Evolutionary conservation across 2,797 vertebrate species (phyloP).

Genomic region (Pseudotriccus pelzelni): DNA sequence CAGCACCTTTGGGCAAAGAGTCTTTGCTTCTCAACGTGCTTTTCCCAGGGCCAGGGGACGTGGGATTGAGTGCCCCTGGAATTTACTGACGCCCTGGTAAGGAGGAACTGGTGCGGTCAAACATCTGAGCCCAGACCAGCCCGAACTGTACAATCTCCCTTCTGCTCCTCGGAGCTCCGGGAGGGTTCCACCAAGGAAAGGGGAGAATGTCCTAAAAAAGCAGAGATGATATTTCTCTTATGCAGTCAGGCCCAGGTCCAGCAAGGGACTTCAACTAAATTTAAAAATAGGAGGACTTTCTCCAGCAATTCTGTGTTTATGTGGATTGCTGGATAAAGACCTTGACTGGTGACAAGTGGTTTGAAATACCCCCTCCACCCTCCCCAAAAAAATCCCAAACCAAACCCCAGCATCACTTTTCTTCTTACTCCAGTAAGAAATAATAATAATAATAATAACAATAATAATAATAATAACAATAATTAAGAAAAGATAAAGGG

Average conservation of each 20-base stretch:
- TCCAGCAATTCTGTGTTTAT: not conserved
- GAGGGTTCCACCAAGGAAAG: conserved; percentile 51
- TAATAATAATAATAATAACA: conserved; percentile 63
- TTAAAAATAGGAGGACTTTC: conserved; percentile 9
- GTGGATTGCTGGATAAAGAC: conserved; percentile 25
- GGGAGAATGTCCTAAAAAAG: conserved; percentile 53
- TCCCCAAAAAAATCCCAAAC: conserved; percentile 4
- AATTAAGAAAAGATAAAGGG: conserved; percentile 58
- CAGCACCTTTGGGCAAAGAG: not conserved
- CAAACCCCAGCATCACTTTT: conserved; percentile 15
- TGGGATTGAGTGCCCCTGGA: not conserved
- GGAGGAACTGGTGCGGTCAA: conserved; percentile 6
- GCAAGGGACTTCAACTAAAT: conserved; percentile 13
- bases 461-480: conserved; percentile 41
- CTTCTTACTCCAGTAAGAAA: conserved; percentile 70
- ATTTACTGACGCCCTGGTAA: not conserved
- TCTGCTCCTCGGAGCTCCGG: conserved; percentile 64
- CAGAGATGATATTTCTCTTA: conserved; percentile 59
- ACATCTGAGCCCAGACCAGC: conserved; percentile 74
- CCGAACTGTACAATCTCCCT: conserved; percentile 69
- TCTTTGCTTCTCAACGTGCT: conserved; percentile 24
- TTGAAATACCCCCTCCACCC: not conserved
- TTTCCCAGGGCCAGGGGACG: conserved; percentile 41
- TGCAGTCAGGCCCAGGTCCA: conserved; percentile 60
- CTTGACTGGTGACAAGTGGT: conserved; percentile 25